Conservation (phyloP, 2,113 vertebrate genomes). For the Ctenomys sociabilis region DNA sequence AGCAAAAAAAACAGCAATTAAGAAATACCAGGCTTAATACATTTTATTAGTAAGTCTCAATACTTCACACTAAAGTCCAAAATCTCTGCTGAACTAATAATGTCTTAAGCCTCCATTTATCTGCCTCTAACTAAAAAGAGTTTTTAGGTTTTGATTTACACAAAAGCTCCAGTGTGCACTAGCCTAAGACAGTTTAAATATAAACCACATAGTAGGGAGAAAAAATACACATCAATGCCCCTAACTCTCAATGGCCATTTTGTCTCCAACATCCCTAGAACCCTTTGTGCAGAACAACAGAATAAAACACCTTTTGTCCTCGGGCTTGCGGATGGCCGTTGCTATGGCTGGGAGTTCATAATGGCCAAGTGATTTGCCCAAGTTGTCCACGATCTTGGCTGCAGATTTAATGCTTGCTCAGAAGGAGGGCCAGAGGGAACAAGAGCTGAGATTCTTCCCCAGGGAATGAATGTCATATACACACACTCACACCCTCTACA, state of each 20-base stretch:
- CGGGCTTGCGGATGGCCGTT: conserved; percentile 89
- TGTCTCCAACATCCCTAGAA: conserved; percentile 88
- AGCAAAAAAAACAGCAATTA: neutral
- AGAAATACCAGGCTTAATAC: neutral
- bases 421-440: conserved; percentile 84
- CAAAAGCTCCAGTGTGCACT: conserved; percentile 56
- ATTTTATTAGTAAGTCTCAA: conserved; percentile 36
- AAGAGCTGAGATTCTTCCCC: conserved; percentile 87
- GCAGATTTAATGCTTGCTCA: conserved; percentile 87
- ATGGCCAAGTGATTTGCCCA: conserved; percentile 90
- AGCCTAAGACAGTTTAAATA: conserved; percentile 79
- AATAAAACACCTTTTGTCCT: conserved; percentile 93
- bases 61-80: neutral
- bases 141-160: conserved; percentile 58
- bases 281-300: conserved; percentile 92
- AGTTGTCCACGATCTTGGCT: conserved; percentile 89
- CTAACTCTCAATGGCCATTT: conserved; percentile 86
- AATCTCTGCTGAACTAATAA: neutral
- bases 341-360: conserved; percentile 92
- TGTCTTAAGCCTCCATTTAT: conserved; percentile 48
- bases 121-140: conserved; percentile 33
- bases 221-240: conserved; percentile 81
- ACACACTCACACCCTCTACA: neutral
- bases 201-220: conserved; percentile 79
- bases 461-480: conserved; percentile 81